A percentile compares a stretch with the other conserved stretches of the same genome.
These are phyloP conservation scores for Bruchidius siliquastri DNA, from an alignment of 2,888 invertebrate genomes.

Conservation along the genomic window DNA sequence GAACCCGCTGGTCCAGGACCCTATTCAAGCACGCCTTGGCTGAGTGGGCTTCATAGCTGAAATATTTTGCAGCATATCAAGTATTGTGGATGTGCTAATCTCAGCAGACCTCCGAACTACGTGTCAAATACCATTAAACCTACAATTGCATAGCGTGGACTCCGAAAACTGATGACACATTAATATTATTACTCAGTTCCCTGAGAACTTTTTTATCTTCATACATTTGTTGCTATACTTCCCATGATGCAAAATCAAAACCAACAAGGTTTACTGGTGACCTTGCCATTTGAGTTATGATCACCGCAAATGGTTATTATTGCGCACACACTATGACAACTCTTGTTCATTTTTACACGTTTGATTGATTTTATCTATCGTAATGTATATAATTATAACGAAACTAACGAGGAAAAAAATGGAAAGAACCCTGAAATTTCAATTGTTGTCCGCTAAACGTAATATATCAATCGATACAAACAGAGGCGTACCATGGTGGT, in stretches of 20 bases:
- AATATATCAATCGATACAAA: neutral
- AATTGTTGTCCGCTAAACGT: neutral
- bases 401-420: neutral
- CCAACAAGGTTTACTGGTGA: neutral
- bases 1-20: no score
- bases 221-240: neutral
- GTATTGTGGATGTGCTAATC: no score
- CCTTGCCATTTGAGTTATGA: neutral
- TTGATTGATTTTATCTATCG: neutral
- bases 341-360: neutral
- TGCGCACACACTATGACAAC: neutral
- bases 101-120: no score
- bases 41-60: no score
- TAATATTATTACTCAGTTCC: no score
- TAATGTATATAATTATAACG: neutral
- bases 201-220: no score
- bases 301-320: neutral
- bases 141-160: no score
- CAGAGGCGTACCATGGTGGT: neutral
- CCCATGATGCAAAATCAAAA: neutral
- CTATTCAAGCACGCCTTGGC: no score
- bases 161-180: no score
- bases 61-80: no score
- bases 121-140: no score
- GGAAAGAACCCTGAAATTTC: neutral